Base-by-base conservation (phyloP, 2,888 invertebrate species). In the Drosophila suboccidentalis region DNA sequence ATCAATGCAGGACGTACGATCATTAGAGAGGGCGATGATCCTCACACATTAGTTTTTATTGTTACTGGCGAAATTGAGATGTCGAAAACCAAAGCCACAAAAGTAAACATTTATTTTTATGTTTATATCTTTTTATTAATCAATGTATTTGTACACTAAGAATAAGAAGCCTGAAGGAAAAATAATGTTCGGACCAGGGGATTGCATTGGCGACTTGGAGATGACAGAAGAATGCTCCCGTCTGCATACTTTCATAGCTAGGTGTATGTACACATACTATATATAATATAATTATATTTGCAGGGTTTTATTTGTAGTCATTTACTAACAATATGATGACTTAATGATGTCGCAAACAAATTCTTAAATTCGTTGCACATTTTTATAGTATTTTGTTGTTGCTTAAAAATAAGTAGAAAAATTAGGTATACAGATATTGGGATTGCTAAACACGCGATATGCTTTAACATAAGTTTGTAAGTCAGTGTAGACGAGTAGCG, bases 31-130 rank as follows among this genome's bases (percentile, higher is more conserved):
- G 94, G 94, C 11, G 94, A 95, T 61, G 91, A 92, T 3, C 94
- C 96, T 0, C 92, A 93, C 61, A 94, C 94, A 0, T 88, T 96
- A 50, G 96, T 95, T 90, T 96, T 95, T 90, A 93, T 96, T 50
- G 92, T 95, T 5, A 93, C 93, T 0, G 96, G 96, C 3, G 94
- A 94, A 84, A 93, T 94, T 11, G 81, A 86, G 36, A 77, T 90
- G 46, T 19, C 22, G 4, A 13, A 34, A 32, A 2, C 29, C 6
- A 38, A 44, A 9, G 3, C 8, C 2, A 19, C 9, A 13, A 36
- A 29, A 15, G 11, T 29, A 38, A 38, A 11, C n/a, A 10, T 13
- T 10, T 36, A 9, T 32, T 3, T 10, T 3, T n/a, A 19, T 8
- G 10, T 22, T n/a, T 44, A 34, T 38, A 8, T 8, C 9, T 4